Evolutionary conservation across 2,888 invertebrate species (phyloP).

Genomic region (Cephus pulcher): DNA sequence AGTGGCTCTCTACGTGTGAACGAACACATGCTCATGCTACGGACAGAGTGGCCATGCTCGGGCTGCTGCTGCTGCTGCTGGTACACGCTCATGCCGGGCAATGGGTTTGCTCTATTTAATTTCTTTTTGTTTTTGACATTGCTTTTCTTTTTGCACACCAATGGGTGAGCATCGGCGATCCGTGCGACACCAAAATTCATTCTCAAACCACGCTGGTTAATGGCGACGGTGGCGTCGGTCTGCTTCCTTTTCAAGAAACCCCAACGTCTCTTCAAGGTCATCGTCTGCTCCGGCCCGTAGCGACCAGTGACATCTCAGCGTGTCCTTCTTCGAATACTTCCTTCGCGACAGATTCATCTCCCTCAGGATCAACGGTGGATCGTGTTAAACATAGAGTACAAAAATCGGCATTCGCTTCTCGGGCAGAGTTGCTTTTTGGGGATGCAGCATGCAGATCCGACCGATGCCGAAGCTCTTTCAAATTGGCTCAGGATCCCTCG

Average conservation of each 20-base stretch:
- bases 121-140: background rate
- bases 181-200: conserved; percentile 12
- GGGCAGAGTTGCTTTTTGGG: background rate
- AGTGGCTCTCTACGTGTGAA: conserved; percentile 40
- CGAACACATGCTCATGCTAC: conserved; percentile 62
- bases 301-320: background rate
- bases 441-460: background rate
- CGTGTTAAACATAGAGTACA: background rate
- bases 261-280: background rate
- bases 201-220: conserved; percentile 1
- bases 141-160: background rate
- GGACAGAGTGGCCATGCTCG: conserved; percentile 57
- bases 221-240: background rate
- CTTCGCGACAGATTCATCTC: background rate
- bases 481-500: background rate
- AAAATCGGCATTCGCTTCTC: background rate
- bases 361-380: background rate
- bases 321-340: background rate
- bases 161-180: conserved; percentile 6
- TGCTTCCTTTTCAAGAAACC: background rate
- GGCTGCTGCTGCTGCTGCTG: conserved; percentile 27
- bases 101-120: conserved; percentile 14
- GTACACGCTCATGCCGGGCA: conserved; percentile 27
- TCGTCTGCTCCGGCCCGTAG: background rate
- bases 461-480: background rate